Base-by-base conservation (phyloP, 1,140 invertebrate genomes). In the Agrilus planipennis region DNA sequence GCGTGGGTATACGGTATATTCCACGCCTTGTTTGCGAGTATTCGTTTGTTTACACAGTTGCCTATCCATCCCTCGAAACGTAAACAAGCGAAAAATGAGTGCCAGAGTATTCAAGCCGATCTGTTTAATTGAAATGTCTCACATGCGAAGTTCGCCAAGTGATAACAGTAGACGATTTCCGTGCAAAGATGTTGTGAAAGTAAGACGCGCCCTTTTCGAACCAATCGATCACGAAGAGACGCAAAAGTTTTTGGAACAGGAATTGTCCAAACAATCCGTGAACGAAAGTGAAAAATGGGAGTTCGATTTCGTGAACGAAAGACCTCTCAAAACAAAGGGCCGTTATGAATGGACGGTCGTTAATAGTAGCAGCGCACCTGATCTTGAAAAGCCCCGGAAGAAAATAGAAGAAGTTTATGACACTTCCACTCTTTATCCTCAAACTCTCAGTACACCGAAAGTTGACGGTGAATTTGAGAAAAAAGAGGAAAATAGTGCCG, bases 131-230 rank as follows among this genome's bases (percentile, higher is more conserved):
- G 29, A 43, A 29, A 6, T 41, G 25, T 23, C 28, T 15, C 34
- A 28, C 19, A 23, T 36, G 34, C 35, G 31, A 7, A 34, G 21
- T 18, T n/a, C n/a, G 5, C 17, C 34, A 12, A 14, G 12, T n/a
- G 17, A 9, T n/a, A 16, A 25, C n/a, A 4, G 20, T 11, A 18
- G 28, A 34, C 14, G 18, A 18, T 10, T 16, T 18, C 15, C 40
- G 34, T 19, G 19, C 40, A 17, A 44, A n/a, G n/a, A n/a, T n/a
- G n/a, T n/a, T n/a, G n/a, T n/a, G 17, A 55, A 55, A 34, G 62
- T 63, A 14, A 52, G 62, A 4, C 46, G 59, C n/a, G 50, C 51
- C 30, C 52, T 67, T 10, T 67, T 67, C 45, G 64, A 58, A 2
- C 59, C 60, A 1, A 53, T 58, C 0, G 60, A 67, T 36, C 61